phyloP scores from a whole-genome alignment of 1,140 invertebrate species.

The Drosophila grimshawi region DNA sequence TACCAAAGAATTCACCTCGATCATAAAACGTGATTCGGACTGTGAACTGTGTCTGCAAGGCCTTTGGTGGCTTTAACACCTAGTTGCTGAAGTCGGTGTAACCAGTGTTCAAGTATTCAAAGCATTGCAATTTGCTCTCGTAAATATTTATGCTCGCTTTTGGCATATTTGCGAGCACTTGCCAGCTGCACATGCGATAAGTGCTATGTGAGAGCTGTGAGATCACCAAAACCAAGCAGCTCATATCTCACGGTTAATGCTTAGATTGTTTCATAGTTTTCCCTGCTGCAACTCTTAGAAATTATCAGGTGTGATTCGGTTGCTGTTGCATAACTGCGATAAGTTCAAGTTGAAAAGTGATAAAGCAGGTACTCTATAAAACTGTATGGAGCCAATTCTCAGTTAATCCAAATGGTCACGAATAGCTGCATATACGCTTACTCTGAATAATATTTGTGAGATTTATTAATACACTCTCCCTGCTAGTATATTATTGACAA shows the following conservation, averaged over 20 bases:
- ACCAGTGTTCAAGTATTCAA: slow-evolving; percentile 55
- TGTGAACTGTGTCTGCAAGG: slow-evolving; percentile 21
- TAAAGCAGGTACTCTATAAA: slow-evolving; percentile 13
- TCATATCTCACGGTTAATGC: slow-evolving; percentile 4
- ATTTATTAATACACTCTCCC: not conserved
- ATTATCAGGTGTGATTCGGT: not conserved
- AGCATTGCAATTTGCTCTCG: slow-evolving; percentile 57
- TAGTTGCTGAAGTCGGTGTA: slow-evolving; percentile 35
- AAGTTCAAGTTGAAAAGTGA: not conserved
- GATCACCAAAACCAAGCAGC: not conserved
- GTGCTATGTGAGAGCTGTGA: not conserved
- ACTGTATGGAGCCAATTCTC: not conserved
- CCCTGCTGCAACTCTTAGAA: slow-evolving; percentile 21
- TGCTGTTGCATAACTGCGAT: slow-evolving; percentile 22
- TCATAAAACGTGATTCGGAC: slow-evolving; percentile 80
- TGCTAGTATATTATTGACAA: not conserved
- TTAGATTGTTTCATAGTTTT: not conserved
- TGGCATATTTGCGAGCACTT: slow-evolving; percentile 42
- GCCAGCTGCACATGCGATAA: slow-evolving; percentile 39
- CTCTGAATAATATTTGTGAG: slow-evolving; percentile 8
- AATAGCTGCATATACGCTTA: slow-evolving; percentile 11
- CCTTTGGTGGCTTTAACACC: slow-evolving; percentile 58
- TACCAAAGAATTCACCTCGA: slow-evolving; percentile 78
- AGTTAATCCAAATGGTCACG: slow-evolving; percentile 21
- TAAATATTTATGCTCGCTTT: slow-evolving; percentile 58